phyloP scores from a whole-genome alignment of 2,797 vertebrate species.

The Sebastes miniatus region DNA sequence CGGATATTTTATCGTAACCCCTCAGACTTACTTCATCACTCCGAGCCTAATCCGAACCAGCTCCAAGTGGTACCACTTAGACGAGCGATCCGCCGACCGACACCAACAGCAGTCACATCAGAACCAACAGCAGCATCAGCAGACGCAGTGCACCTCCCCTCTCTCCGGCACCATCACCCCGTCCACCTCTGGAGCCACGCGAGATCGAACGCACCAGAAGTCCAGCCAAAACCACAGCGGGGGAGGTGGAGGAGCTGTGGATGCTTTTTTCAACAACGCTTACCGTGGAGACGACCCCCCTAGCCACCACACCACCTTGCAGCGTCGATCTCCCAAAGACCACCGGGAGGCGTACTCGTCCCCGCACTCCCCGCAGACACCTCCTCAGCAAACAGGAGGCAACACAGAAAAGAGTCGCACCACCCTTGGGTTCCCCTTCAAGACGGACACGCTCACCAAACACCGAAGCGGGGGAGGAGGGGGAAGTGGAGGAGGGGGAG shows the following conservation, averaged over 20 bases:
- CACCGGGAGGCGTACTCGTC: conserved; percentile 86
- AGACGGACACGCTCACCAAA: conserved; percentile 93
- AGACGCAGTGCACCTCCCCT: conserved; percentile 92
- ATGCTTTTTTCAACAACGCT: conserved; percentile 87
- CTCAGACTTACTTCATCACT: conserved; percentile 98
- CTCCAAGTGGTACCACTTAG: conserved; percentile 99
- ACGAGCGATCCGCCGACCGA: conserved; percentile 92
- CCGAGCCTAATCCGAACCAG: conserved; percentile 97
- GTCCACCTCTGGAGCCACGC: conserved; percentile 91
- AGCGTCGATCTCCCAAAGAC: conserved; percentile 93
- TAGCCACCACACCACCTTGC: conserved; percentile 92
- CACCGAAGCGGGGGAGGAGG: conserved; percentile 84
- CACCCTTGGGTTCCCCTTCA: conserved; percentile 93
- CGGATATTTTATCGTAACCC: conserved; percentile 98
- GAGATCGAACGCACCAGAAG: conserved; percentile 91
- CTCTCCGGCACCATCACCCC: conserved; percentile 94
- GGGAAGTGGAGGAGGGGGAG: conserved; percentile 78
- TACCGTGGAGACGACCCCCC: conserved; percentile 92
- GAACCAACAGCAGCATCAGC: conserved; percentile 74
- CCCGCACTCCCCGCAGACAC: conserved; percentile 71
- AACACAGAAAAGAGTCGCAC: conserved; percentile 93
- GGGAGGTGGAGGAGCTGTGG: conserved; percentile 71
- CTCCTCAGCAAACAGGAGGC: conserved; percentile 68
- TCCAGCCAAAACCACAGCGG: conserved; percentile 84
- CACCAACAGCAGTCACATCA: conserved; percentile 65